phyloP scores from a whole-genome alignment of 2,113 vertebrate genomes.

The Thalassarche chlororhynchos region DNA sequence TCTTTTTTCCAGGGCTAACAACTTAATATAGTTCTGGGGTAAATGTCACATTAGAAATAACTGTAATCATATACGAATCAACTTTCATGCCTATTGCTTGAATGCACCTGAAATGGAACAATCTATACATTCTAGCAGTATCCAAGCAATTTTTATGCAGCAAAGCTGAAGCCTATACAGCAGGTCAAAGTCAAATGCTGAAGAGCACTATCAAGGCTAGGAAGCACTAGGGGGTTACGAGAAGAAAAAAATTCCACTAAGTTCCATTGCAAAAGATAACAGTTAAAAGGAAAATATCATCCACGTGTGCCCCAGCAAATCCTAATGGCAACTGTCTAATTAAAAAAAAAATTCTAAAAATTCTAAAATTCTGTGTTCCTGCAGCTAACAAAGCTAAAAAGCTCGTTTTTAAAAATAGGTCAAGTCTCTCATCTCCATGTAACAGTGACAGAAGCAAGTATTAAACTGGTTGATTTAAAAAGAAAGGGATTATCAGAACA shows the following conservation, averaged over 20 bases:
- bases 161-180: background rate
- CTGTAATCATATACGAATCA: background rate
- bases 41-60: slow-evolving; percentile 23
- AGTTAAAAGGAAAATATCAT: background rate
- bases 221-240: background rate
- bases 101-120: background rate
- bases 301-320: background rate
- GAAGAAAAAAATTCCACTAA: background rate
- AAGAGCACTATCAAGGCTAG: background rate
- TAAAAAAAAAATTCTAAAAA: background rate
- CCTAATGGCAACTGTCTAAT: background rate
- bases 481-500: slow-evolving; percentile 17
- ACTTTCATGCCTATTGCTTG: background rate
- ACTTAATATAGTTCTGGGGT: slow-evolving; percentile 14
- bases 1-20: slow-evolving; percentile 24
- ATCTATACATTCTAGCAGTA: background rate
- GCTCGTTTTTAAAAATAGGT: slow-evolving; percentile 20
- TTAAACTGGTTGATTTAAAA: slow-evolving; percentile 12
- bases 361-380: background rate
- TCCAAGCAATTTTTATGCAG: background rate
- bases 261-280: background rate
- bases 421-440: background rate
- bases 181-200: background rate
- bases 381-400: background rate
- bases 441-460: background rate